Evolutionary conservation across 1,140 invertebrate species (phyloP), one percentile per base, ranked within the genome.

Genomic region (Magallana ariakensis): DNA sequence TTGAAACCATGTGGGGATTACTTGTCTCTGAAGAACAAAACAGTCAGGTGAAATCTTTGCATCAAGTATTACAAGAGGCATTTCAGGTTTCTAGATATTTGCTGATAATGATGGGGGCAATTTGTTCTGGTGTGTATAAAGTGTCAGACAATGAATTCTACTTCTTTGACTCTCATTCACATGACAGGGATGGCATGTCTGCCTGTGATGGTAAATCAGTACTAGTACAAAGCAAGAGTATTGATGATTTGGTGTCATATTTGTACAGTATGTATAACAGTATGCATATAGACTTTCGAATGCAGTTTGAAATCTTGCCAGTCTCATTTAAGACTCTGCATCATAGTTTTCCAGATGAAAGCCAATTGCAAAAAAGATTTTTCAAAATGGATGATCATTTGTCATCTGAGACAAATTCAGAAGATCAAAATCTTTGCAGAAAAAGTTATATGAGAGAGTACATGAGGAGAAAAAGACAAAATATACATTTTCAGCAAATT

Each of bases 81-180:
- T 62, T 84, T 5, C 33, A 53, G 22, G 1, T 58, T 3, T 22
- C 55, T 19, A 58, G 19, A 1, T 13, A 26, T 70, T 26, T 80
- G 6, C 33, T 87, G 9, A 85, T 87, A 13, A 87, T 80, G 57
- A 82, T 85, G 55, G 85, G 85, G 8, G n/a, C 11, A 58, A 83
- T 86, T n/a, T 62, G 80, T 19, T 86, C 85, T 8, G 85, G 56
- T 33, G 54, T 86, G 7, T 70, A 57, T 8, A 22, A 7, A 15
- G 10, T 19, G 53, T 16, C 55, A 13, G 54, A 57, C 55, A 66
- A 62, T 33, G 15, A 75, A 13, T 58, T 55, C 22, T 57, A 57
- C 15, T 84, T 87, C 16, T 86, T 87, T 87, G 80, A 87, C 66
- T 83, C 81, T 19, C 81, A 87, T 70, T 83, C 81, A 10, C 86